These are phyloP conservation scores for Cotesia vestalis DNA, from an alignment of 1,140 invertebrate genomes.

Conservation along the genomic window DNA sequence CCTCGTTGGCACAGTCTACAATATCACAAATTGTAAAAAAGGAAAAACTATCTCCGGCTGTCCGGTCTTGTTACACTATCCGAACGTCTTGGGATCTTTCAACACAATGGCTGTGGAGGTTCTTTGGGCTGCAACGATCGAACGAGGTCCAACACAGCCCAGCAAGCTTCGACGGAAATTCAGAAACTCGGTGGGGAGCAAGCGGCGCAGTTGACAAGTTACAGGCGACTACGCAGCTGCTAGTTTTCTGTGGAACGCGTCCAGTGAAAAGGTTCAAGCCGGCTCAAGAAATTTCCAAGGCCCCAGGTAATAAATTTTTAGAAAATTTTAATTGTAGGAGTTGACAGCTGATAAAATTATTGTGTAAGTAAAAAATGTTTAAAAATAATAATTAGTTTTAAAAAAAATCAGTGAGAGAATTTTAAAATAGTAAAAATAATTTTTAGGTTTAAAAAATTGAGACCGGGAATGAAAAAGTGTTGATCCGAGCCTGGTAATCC, in stretches of 20 bases:
- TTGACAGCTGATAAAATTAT: too few relatives aligned
- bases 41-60: constrained; percentile 59
- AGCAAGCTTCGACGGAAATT: constrained; percentile 37
- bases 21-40: constrained; percentile 65
- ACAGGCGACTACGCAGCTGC: constrained; percentile 46
- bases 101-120: constrained; percentile 62
- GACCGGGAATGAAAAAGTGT: background rate
- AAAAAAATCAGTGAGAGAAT: background rate
- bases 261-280: constrained; percentile 17
- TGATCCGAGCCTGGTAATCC: constrained; percentile 1
- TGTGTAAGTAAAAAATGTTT: too few relatives aligned
- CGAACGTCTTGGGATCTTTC: constrained; percentile 58
- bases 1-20: constrained; percentile 64
- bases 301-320: constrained; percentile 7
- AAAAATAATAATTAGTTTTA: background rate
- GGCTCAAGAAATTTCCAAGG: background rate
- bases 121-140: constrained; percentile 46
- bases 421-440: background rate
- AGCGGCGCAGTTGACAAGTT: constrained; percentile 52
- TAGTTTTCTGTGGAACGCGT: constrained; percentile 5
- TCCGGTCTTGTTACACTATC: constrained; percentile 60
- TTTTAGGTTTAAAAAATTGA: background rate
- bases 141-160: constrained; percentile 51
- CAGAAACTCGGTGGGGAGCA: constrained; percentile 39
- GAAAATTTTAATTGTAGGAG: too few relatives aligned